phyloP scores from a whole-genome alignment of 2,797 vertebrate genomes.

The Bradypodion ventrale region DNA sequence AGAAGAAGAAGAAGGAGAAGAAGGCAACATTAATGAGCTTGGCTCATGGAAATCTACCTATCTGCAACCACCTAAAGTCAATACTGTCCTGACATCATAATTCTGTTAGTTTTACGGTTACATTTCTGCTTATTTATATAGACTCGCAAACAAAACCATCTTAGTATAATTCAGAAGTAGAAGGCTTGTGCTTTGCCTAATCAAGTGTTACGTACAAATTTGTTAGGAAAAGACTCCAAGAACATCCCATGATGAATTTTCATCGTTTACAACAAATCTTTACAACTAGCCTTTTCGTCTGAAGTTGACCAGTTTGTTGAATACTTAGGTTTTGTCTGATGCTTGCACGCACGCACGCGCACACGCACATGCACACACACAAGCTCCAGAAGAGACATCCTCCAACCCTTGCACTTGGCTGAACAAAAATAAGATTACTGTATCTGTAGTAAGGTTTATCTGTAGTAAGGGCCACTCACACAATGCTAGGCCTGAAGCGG shows the following conservation, averaged over 20 bases:
- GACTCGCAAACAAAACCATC: not conserved
- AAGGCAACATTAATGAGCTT: not conserved
- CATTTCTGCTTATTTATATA: too few relatives aligned
- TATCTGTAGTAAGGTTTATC: too few relatives aligned
- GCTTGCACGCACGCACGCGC: too few relatives aligned
- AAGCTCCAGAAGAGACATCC: too few relatives aligned
- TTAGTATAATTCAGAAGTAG: not conserved
- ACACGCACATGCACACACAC: too few relatives aligned
- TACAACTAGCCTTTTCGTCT: not conserved
- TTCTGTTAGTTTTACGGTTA: not conserved
- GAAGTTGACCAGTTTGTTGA: not conserved
- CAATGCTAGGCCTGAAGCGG: too few relatives aligned
- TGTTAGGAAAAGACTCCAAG: too few relatives aligned
- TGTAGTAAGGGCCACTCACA: too few relatives aligned
- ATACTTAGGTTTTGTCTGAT: not conserved
- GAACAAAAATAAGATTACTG: too few relatives aligned
- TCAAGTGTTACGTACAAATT: not conserved
- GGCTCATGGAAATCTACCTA: not conserved
- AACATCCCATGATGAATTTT: not conserved
- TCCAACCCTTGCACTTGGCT: not conserved
- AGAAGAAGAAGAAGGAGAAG: too few relatives aligned
- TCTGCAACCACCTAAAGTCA: not conserved
- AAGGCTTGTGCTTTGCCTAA: not conserved
- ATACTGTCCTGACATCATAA: not conserved
- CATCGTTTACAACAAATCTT: too few relatives aligned